Evolutionary conservation across 2,113 vertebrate genomes (phyloP).

Genomic region (Melanotaenia duboulayi): DNA sequence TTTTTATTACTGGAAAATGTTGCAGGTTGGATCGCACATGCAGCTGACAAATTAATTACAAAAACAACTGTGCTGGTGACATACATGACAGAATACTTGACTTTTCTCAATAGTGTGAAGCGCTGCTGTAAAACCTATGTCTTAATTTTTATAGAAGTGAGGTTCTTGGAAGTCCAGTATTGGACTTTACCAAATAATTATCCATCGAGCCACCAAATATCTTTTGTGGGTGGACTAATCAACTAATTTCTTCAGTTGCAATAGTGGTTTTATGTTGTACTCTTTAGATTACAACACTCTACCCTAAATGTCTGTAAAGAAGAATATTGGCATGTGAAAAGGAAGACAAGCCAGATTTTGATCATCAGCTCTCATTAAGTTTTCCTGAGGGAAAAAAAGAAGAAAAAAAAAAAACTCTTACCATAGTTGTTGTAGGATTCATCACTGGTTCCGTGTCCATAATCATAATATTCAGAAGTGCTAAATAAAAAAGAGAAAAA

Average conservation of each 20-base stretch:
- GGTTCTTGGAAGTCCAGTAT: background rate
- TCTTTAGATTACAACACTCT: slow-evolving; percentile 10
- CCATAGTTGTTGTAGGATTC: slow-evolving; percentile 95
- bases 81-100: background rate
- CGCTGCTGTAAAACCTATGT: background rate
- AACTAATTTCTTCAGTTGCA: background rate
- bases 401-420: slow-evolving; percentile 79
- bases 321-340: slow-evolving; percentile 1
- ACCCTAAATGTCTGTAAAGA: background rate
- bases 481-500: slow-evolving; percentile 81
- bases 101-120: background rate
- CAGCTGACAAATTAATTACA: background rate
- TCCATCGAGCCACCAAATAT: background rate
- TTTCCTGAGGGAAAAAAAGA: background rate
- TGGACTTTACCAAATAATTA: slow-evolving; percentile 4
- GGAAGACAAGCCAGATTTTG: slow-evolving; percentile 10
- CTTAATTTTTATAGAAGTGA: slow-evolving; percentile 5
- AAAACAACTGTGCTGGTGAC: background rate
- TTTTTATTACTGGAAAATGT: background rate
- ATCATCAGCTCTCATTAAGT: background rate
- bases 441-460: slow-evolving; percentile 90
- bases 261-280: background rate
- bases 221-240: slow-evolving; percentile 7
- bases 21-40: background rate
- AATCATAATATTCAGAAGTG: slow-evolving; percentile 95